phyloP scores from a whole-genome alignment of 2,113 vertebrate species.

The Balaeniceps rex region DNA sequence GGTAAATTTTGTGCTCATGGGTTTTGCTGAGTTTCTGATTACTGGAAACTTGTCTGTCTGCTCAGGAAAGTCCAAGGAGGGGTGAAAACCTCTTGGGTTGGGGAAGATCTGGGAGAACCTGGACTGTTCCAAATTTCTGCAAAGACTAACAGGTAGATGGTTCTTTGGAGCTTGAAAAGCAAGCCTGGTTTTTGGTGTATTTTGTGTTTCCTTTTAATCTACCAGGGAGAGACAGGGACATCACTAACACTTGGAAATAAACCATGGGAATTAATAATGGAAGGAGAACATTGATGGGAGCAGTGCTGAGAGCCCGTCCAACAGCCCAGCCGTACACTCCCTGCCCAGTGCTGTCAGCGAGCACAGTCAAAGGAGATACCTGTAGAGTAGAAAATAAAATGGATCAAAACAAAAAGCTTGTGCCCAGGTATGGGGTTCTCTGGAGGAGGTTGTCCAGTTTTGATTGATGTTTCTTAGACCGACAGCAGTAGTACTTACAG shows the following conservation, averaged over 20 bases:
- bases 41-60: not conserved
- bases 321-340: not conserved
- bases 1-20: not conserved
- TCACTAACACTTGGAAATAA: not conserved
- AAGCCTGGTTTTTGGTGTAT: not conserved
- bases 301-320: not conserved
- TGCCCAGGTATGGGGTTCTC: not conserved
- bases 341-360: not conserved
- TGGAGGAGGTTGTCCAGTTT: not conserved
- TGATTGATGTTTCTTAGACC: not conserved
- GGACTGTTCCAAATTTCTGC: not conserved
- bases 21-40: not conserved
- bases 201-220: not conserved
- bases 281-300: not conserved
- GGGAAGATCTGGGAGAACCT: not conserved
- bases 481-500: not conserved
- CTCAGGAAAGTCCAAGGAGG: not conserved
- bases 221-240: not conserved
- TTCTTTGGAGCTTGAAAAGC: not conserved
- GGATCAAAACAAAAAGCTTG: not conserved
- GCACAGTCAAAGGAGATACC: not conserved
- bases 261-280: not conserved
- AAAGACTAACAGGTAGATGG: not conserved
- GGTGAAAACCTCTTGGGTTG: not conserved
- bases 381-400: not conserved